Base-by-base conservation (phyloP, 2,888 invertebrate species). In the Diogma glabrata region DNA sequence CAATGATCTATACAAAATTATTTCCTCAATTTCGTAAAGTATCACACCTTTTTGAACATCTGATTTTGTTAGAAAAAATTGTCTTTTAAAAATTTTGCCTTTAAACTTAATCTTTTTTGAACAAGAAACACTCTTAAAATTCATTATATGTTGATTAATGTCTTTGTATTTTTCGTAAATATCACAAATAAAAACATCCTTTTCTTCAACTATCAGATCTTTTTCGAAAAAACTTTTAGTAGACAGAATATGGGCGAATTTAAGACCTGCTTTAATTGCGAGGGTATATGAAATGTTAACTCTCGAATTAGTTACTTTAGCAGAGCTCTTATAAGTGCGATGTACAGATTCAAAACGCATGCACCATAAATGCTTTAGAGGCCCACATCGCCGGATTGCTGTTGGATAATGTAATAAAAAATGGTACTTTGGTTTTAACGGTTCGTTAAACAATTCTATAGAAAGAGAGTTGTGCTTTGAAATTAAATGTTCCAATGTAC, bases 181-280 rank as follows among this genome's bases (percentile, higher is more conserved):
- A 33, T 3, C 50, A 51, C 50, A 54, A 23, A 54, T 46, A 52
- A 38, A 52, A 33, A 14, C 40, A 52, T 38, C 33, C 38, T 47
- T 47, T 47, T 43, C 19, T 36, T 16, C 3, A 48, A 3, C 38
- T 33, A 28, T 28, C 30, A 26, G 2, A 47, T 12, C 28, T 47
- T 28, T 33, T 9, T 33, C 33, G 14, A 33, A 33, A 33, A 33
- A 33, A n/a, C 10, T 33, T 33, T 33, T 33, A 6, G 33, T 7
- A 9, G n/a, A 6, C n/a, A 33, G 33, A 33, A 33, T 12, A 33
- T 33, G 10, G 10, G 33, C 33, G 14, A 33, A 33, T 9, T 33
- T 33, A 7, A 33, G 10, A 6, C 33, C 33, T 7, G 33, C 33
- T 33, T 33, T 33, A 12, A 2, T 28, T 5, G 47, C 47, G 10